Evolutionary conservation across 2,113 vertebrate species (phyloP).

Genomic region (Tetraodon nigroviridis): DNA sequence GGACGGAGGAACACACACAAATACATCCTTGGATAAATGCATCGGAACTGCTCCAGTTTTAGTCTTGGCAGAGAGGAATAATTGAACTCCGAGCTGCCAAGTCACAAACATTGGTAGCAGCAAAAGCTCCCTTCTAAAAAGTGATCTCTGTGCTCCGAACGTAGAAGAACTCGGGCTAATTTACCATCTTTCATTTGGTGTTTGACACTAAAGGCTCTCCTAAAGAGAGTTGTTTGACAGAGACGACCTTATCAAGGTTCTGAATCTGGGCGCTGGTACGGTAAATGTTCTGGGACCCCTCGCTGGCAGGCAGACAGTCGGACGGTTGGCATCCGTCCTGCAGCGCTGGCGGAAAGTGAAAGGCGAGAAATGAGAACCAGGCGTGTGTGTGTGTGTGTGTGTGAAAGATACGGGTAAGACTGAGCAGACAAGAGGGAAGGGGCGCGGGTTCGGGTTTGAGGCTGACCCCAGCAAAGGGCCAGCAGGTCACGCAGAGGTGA

Average conservation of each 20-base stretch:
- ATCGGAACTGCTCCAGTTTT: too few species aligned
- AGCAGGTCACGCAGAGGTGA: slow-evolving; percentile 55
- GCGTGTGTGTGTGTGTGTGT: slow-evolving; percentile 68
- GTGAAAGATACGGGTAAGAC: slow-evolving; percentile 32
- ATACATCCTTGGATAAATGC: too few species aligned
- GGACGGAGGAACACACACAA: too few species aligned
- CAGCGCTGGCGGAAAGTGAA: slow-evolving; percentile 59
- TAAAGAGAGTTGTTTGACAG: background rate
- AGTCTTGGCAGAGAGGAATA: too few species aligned
- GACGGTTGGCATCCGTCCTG: slow-evolving; percentile 23
- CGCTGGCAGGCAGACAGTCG: slow-evolving; percentile 1
- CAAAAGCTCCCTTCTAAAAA: too few species aligned
- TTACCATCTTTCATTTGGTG: slow-evolving; percentile 5
- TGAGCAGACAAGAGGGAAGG: slow-evolving; percentile 28
- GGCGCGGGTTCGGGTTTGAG: slow-evolving; percentile 1
- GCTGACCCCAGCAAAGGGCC: slow-evolving; percentile 53
- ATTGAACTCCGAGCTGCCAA: too few species aligned
- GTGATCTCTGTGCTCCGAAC: too few species aligned
- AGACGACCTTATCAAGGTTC: slow-evolving; percentile 11
- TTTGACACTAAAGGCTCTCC: background rate
- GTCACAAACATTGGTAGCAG: too few species aligned
- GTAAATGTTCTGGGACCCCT: slow-evolving; percentile 13
- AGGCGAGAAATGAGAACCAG: slow-evolving; percentile 68
- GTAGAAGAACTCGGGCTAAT: background rate
- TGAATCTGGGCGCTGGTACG: slow-evolving; percentile 3